Base-by-base conservation (phyloP, 1,140 invertebrate genomes). In the Megalopta genalis region DNA sequence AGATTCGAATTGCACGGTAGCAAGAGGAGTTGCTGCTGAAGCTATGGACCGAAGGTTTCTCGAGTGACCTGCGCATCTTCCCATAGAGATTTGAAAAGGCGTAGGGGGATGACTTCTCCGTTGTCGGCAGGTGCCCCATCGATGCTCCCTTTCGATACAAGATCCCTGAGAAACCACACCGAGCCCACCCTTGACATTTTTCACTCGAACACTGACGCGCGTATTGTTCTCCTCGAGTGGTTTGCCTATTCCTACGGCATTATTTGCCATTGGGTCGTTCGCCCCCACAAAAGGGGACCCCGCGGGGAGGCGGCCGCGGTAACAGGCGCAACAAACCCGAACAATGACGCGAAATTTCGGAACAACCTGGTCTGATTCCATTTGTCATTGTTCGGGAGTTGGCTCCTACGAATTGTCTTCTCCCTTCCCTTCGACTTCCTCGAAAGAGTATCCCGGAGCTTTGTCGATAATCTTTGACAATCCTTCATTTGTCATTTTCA, bases 201-300 rank as follows among this genome's bases (percentile, higher is more conserved):
- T 71, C 77, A 49, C 77, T 65, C 69, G 69, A 27, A 32, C 77
- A 67, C 57, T 37, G 73, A 76, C 71, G 23, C 49, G 39, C 18
- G 42, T 72, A 90, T 91, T 91, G 90, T 91, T 84, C 79, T 8
- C n/a, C 32, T 90, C 86, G 83, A 91, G 89, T 89, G 88, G 88
- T 83, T 90, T 78, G 80, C 79, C 88, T 86, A 87, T 90, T 82
- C 70, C 66, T 10, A 65, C 54, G 72, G 78, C 77, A 91, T 89
- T 90, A 84, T 89, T 86, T 87, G 88, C 79, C 77, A 68, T 59
- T n/a, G 72, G 12, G 12, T 70, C 10, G 16, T 64, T 70, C 68
- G 70, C 67, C 72, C 73, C 37, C 70, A 64, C 62, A 32, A 23
- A 64, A 73, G 60, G 70, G 49, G 21, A 32, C 64, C 25, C 64